These are phyloP conservation scores for Drosophila paulistorum DNA, from an alignment of 1,140 invertebrate species.

Conservation along the genomic window DNA sequence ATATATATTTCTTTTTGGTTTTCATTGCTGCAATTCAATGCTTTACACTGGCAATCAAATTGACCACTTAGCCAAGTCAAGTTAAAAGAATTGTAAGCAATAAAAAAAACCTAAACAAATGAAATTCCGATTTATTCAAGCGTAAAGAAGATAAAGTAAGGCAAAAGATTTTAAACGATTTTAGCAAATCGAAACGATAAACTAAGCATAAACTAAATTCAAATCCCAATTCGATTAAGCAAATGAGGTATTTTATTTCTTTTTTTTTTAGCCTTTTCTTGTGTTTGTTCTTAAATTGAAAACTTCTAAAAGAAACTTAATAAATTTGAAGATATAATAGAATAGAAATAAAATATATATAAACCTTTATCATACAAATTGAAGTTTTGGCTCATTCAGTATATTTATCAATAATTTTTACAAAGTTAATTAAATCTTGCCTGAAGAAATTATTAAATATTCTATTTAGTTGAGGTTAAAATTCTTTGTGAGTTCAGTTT, in stretches of 20 bases:
- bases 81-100: neutral
- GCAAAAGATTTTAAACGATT: slow-evolving; percentile 3
- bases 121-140: neutral
- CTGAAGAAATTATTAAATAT: neutral
- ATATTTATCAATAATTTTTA: too few relatives aligned
- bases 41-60: neutral
- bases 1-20: neutral
- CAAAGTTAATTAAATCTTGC: neutral
- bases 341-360: too few relatives aligned
- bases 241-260: neutral
- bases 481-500: neutral
- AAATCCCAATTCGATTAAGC: neutral
- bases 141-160: slow-evolving; percentile 1
- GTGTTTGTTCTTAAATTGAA: neutral
- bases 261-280: neutral
- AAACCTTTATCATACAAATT: too few relatives aligned
- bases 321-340: too few relatives aligned
- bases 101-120: neutral
- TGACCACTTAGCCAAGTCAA: slow-evolving; percentile 7
- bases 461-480: neutral
- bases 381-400: too few relatives aligned
- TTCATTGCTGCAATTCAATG: slow-evolving; percentile 41
- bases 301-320: too few relatives aligned
- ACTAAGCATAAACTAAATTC: slow-evolving; percentile 1
- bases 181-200: slow-evolving; percentile 6